phyloP scores from a whole-genome alignment of 2,888 invertebrate species.

The Andrena flavipes region DNA sequence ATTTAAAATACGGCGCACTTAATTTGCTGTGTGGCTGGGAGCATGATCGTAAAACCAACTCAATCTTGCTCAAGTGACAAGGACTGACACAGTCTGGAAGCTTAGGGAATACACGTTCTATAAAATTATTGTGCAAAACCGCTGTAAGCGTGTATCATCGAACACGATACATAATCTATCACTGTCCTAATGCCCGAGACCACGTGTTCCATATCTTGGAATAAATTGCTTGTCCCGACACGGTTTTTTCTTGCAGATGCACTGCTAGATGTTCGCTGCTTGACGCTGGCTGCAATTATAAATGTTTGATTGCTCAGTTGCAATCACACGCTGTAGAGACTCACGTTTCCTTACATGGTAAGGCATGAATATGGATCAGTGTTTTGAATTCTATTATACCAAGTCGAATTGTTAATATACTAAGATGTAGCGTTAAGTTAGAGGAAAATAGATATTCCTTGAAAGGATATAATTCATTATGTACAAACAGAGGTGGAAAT shows the following conservation, averaged over 20 bases:
- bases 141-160: constrained; percentile 8
- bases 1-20: constrained; percentile 1
- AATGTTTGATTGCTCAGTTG: not conserved
- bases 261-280: not conserved
- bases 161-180: not conserved
- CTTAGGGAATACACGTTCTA: not conserved
- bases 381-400: no score
- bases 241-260: not conserved
- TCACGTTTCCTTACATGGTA: no score
- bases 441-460: no score
- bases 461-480: no score
- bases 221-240: not conserved
- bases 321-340: no score
- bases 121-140: constrained; percentile 9
- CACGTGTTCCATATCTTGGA: not conserved
- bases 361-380: no score
- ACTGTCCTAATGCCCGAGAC: not conserved
- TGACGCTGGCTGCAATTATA: not conserved
- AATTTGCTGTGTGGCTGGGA: not conserved
- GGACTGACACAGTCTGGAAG: not conserved
- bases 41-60: constrained; percentile 7
- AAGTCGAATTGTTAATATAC: no score
- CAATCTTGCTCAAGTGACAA: constrained; percentile 1
- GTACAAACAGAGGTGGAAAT: no score
- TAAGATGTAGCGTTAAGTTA: no score